A percentile compares a stretch with the other conserved stretches of the same genome.
These are phyloP conservation scores for Latrodectus geometricus DNA, from an alignment of 1,140 invertebrate species.

Conservation along the genomic window DNA sequence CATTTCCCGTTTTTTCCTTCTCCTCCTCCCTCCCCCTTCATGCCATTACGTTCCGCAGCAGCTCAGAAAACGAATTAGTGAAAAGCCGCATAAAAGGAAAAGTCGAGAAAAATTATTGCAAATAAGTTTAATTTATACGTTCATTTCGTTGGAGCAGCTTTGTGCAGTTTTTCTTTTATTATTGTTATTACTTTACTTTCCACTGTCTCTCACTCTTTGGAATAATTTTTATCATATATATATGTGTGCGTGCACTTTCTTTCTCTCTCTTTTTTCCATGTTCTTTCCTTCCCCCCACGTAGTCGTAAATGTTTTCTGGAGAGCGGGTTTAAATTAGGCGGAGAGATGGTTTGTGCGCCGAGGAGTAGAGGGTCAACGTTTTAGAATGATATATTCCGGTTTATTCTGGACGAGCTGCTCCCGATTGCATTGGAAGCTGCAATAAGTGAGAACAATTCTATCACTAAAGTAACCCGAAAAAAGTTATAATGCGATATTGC, in stretches of 20 bases:
- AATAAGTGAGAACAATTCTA: too few species aligned
- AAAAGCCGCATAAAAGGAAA: slow-evolving; percentile 60
- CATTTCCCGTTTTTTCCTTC: slow-evolving; percentile 5
- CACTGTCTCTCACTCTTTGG: not conserved
- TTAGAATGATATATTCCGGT: not conserved
- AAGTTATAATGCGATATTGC: too few species aligned
- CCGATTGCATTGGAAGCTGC: too few species aligned
- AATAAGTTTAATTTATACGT: slow-evolving; percentile 62
- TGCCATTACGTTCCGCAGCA: slow-evolving; percentile 49
- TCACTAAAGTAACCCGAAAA: too few species aligned
- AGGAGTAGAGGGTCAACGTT: not conserved
- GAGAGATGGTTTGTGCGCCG: slow-evolving; percentile 42
- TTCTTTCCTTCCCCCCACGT: not conserved
- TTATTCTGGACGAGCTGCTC: too few species aligned
- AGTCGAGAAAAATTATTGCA: slow-evolving; percentile 61
- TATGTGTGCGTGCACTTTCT: slow-evolving; percentile 5
- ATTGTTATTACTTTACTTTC: not conserved
- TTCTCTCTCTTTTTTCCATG: not conserved
- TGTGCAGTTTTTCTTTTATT: slow-evolving; percentile 10
- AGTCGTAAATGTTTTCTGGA: not conserved
- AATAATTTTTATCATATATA: not conserved
- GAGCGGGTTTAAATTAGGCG: slow-evolving; percentile 58
- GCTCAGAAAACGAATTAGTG: slow-evolving; percentile 52
- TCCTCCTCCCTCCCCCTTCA: slow-evolving; percentile 7
- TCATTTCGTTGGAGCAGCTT: slow-evolving; percentile 35